phyloP scores from a whole-genome alignment of 2,113 vertebrate species.

The Zapus hudsonius region DNA sequence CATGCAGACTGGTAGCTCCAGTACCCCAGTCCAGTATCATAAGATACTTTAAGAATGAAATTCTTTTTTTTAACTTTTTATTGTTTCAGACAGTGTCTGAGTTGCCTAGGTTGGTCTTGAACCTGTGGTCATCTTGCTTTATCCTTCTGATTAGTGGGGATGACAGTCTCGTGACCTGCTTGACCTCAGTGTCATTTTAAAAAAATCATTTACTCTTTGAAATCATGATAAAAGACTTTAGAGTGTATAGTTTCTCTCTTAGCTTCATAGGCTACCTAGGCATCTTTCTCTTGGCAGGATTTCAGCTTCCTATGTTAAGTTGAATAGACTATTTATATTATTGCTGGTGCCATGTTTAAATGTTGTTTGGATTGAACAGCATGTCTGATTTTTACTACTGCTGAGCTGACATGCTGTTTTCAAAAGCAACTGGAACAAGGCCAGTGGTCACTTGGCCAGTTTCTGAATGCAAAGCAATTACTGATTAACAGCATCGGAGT shows the following conservation, averaged over 20 bases:
- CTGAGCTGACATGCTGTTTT: not conserved
- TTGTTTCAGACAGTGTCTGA: not conserved
- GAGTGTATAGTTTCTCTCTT: not conserved
- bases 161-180: not conserved
- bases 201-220: not conserved
- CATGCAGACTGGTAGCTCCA: rapidly evolving
- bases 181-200: not conserved
- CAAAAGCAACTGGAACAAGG: not conserved
- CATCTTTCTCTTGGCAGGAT: not conserved
- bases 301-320: not conserved
- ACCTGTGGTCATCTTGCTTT: not conserved
- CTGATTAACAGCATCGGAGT: conserved; percentile 1
- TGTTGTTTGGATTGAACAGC: not conserved
- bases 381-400: not conserved
- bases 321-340: not conserved
- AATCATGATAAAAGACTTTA: not conserved
- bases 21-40: not conserved
- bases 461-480: not conserved
- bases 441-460: not conserved
- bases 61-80: too few relatives aligned
- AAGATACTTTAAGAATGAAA: too few relatives aligned
- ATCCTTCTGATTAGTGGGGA: not conserved
- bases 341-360: conserved; percentile 18
- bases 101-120: not conserved
- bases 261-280: not conserved